Evolutionary conservation across 2,888 invertebrate species (phyloP).

Genomic region (Ditula angustiorana): DNA sequence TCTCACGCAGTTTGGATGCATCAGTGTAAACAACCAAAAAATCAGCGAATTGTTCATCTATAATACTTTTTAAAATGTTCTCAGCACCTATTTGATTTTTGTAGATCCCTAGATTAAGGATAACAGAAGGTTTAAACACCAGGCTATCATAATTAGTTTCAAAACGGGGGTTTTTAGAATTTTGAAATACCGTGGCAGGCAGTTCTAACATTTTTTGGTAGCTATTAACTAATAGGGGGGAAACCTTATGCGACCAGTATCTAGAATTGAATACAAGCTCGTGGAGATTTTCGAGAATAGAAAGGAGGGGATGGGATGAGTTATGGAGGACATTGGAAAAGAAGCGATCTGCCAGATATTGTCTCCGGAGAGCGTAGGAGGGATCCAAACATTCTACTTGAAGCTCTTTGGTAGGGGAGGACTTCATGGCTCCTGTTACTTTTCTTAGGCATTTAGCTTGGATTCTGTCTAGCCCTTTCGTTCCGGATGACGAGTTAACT

Average conservation of each 20-base stretch:
- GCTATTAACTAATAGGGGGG: no score
- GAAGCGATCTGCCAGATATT: constrained; percentile 4
- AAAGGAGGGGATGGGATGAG: neutral
- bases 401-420: constrained; percentile 13
- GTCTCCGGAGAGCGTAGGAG: neutral
- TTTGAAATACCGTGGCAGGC: neutral
- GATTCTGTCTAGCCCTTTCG: neutral
- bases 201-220: no score
- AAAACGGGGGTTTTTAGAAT: neutral
- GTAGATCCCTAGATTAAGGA: no score
- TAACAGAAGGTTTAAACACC: neutral
- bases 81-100: no score
- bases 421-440: constrained; percentile 20
- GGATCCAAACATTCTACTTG: constrained; percentile 19
- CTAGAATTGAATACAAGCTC: neutral
- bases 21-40: no score
- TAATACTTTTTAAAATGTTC: no score
- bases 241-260: no score
- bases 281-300: neutral
- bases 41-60: no score
- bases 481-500: no score
- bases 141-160: neutral
- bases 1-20: no score
- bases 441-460: constrained; percentile 11
- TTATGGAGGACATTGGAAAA: neutral